Base-by-base conservation (phyloP, 1,140 invertebrate genomes). In the Ooceraea biroi region DNA sequence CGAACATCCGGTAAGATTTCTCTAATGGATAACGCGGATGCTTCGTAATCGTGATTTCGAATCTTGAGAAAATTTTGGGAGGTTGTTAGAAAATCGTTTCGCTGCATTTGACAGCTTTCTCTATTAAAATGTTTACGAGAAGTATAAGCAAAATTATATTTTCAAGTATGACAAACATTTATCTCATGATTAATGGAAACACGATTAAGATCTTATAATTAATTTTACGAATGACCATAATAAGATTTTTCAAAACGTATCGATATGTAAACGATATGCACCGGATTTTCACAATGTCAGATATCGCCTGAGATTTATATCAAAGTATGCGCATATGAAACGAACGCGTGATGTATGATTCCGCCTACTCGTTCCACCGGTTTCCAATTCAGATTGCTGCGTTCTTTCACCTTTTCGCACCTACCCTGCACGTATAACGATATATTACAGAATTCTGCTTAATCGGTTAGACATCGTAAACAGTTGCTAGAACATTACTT, bases 341-440 rank as follows among this genome's bases (percentile, higher is more conserved):
- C 36, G 30, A 63, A 63, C 60, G 17, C 30, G 41, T 80, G 63
- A 78, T 78, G 63, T 78, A 80, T 36, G 76, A 71, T 71, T 46
- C 65, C 65, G 68, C 65, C 50, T 80, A 80, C 76, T 50, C 36
- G 76, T 80, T 69, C 41, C 65, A 71, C 76, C 76, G 65, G 76
- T 80, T 80, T 80, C 76, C 65, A 58, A 80, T 80, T 80, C 71
- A 80, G 76, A 80, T 71, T 46, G 65, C 76, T 8, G 27, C 50
- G 65, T 80, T 80, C 76, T 5, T 80, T 80, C 65, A 80, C 50
- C 52, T 80, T 80, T 80, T 80, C 50, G 50, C 76, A 80, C 65
- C 66, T 80, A 78, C 69, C n/a, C n/a, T 48, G 65, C 41, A 5
- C 57, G 44, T 19, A 46, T 46, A 80, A 80, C 36, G 65, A 58